Percentiles rank a stretch among this genome's conserved stretches.
Evolutionary conservation across 2,113 vertebrate species (phyloP).

Genomic region (Bubalus kerabau): DNA sequence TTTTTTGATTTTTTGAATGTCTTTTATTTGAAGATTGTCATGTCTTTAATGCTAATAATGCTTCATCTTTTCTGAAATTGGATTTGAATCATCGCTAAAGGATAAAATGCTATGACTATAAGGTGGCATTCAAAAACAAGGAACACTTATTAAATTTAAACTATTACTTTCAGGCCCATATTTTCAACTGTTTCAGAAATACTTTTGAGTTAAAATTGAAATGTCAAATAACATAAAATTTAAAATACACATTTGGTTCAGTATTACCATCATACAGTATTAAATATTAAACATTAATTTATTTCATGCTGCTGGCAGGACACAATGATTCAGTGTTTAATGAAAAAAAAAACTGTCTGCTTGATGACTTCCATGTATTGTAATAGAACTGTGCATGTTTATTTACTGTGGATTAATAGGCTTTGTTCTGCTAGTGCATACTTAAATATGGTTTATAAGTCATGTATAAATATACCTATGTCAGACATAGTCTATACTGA

Average conservation of each 20-base stretch:
- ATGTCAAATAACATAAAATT: slow-evolving; percentile 41
- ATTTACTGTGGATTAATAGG: slow-evolving; percentile 36
- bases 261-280: slow-evolving; percentile 16
- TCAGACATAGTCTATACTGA: not conserved
- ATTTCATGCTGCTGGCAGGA: slow-evolving; percentile 32
- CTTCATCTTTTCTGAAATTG: slow-evolving; percentile 46
- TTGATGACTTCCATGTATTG: not conserved
- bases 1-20: slow-evolving; percentile 40
- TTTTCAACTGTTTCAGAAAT: slow-evolving; percentile 51
- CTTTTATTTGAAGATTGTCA: slow-evolving; percentile 53
- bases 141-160: slow-evolving; percentile 42
- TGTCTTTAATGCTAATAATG: slow-evolving; percentile 53
- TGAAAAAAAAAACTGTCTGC: slow-evolving; percentile 36
- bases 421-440: slow-evolving; percentile 26
- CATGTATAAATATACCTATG: not conserved
- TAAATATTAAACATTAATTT: slow-evolving; percentile 65
- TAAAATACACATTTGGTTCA: slow-evolving; percentile 59
- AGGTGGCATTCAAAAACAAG: not conserved
- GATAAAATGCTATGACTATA: slow-evolving; percentile 29
- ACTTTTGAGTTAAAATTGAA: slow-evolving; percentile 62
- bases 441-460: slow-evolving; percentile 35
- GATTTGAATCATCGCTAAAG: slow-evolving; percentile 55
- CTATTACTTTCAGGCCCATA: slow-evolving; percentile 23
- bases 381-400: slow-evolving; percentile 22
- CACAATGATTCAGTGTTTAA: slow-evolving; percentile 53